Conservation (phyloP, 2,888 invertebrate species). For the Oscheius sp. region DNA sequence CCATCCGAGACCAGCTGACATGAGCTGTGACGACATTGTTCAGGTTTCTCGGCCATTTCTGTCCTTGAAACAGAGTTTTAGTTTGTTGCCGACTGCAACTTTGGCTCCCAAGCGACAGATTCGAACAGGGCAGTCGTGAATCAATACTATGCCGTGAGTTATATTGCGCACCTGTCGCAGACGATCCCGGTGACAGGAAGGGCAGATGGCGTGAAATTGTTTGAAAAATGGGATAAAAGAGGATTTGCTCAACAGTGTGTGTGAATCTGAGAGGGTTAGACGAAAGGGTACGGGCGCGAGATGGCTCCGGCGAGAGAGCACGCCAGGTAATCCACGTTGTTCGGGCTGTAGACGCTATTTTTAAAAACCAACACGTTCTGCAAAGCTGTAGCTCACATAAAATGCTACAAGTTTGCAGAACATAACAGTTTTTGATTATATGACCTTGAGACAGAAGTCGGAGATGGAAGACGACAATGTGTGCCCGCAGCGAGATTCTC, state of each 20-base stretch:
- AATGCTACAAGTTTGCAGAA: too few species aligned
- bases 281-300: too few species aligned
- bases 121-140: constrained; percentile 43
- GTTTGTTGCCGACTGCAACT: constrained; percentile 66
- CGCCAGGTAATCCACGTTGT: too few species aligned
- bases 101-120: constrained; percentile 47
- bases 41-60: constrained; percentile 33
- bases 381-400: too few species aligned
- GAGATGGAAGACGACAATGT: too few species aligned
- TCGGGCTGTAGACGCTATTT: too few species aligned
- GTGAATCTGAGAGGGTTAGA: too few species aligned
- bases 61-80: constrained; percentile 36
- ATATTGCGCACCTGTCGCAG: background rate
- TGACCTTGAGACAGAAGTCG: too few species aligned
- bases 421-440: too few species aligned
- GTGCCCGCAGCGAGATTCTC: too few species aligned
- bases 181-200: background rate
- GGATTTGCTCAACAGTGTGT: background rate
- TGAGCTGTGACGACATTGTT: constrained; percentile 64
- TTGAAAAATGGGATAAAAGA: background rate
- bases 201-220: background rate
- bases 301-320: too few species aligned
- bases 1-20: constrained; percentile 63
- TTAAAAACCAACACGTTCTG: too few species aligned
- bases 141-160: constrained; percentile 46